Percentiles rank a stretch among this genome's conserved stretches.
phyloP scores from a whole-genome alignment of 2,113 vertebrate genomes.

The Eulemur rufifrons region DNA sequence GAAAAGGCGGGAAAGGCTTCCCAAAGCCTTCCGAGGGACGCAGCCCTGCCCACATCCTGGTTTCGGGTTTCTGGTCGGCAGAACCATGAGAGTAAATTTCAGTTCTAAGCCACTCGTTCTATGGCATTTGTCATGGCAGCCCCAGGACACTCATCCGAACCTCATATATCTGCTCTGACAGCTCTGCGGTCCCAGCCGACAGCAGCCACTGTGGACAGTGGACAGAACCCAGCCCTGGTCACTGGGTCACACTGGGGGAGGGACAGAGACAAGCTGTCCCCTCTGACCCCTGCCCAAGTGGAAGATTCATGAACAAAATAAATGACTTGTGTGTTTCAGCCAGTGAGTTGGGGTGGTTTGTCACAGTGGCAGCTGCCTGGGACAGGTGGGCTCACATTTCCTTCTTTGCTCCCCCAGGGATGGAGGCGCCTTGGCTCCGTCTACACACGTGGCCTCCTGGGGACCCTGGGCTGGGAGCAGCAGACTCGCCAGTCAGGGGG shows the following conservation, averaged over 20 bases:
- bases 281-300: background rate
- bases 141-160: background rate
- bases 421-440: background rate
- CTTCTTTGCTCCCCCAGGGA: background rate
- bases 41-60: background rate
- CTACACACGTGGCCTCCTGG: background rate
- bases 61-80: background rate
- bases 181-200: background rate
- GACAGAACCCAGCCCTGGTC: background rate
- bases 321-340: background rate
- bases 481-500: no score
- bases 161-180: background rate
- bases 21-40: no score
- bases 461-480: background rate
- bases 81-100: background rate
- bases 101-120: background rate
- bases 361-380: background rate
- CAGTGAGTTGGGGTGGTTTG: background rate
- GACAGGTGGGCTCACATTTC: background rate
- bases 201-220: background rate
- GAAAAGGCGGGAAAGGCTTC: background rate
- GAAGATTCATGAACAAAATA: background rate
- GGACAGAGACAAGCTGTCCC: background rate
- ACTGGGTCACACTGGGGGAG: fast-evolving
- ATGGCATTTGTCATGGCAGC: background rate